Percentiles rank a stretch among this genome's conserved stretches.
These are phyloP conservation scores for Pomatostomus ruficeps DNA, from an alignment of 2,113 vertebrate genomes.

Conservation along the genomic window DNA sequence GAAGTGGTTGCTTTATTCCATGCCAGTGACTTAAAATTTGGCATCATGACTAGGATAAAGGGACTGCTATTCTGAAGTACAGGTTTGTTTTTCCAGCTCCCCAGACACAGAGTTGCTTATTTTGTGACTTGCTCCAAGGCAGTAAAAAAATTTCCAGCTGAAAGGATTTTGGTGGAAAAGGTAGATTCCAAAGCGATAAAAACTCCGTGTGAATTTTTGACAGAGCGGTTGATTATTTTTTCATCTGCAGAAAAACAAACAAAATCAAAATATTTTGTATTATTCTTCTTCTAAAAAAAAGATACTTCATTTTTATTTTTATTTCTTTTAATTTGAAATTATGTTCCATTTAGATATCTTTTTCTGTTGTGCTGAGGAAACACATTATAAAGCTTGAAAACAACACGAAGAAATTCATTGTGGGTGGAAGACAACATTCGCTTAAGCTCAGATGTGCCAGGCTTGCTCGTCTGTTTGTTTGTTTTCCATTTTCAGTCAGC, in stretches of 20 bases:
- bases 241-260: background rate
- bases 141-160: background rate
- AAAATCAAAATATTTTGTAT: background rate
- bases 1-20: background rate
- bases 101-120: background rate
- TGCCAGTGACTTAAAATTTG: background rate
- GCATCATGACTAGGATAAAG: background rate
- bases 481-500: slow-evolving; percentile 22
- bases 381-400: background rate
- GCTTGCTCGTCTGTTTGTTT: slow-evolving; percentile 3
- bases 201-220: background rate
- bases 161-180: background rate
- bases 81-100: background rate
- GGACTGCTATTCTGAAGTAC: background rate
- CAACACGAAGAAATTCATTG: background rate
- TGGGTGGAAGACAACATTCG: background rate
- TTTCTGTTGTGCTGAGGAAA: background rate
- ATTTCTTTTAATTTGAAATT: background rate
- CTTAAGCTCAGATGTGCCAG: background rate
- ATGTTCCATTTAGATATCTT: background rate
- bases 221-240: background rate
- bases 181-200: background rate
- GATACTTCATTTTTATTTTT: background rate
- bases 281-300: background rate
- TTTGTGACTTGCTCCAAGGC: background rate